Evolutionary conservation across 1,140 invertebrate genomes (phyloP).

Genomic region (Lepeophtheirus salmonis): DNA sequence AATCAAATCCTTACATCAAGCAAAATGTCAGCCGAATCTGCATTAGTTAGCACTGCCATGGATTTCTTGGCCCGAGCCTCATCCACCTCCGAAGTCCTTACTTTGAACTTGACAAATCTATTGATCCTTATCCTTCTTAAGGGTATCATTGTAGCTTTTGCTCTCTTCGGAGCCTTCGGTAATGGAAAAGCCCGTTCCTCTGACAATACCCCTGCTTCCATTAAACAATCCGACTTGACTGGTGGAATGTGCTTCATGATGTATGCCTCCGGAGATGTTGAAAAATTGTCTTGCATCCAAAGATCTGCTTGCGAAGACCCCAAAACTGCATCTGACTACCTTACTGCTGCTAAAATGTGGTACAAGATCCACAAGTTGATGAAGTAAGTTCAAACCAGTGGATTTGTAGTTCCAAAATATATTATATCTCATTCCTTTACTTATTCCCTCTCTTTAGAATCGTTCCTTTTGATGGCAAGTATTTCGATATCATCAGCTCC

Average conservation of each 20-base stretch:
- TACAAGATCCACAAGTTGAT: slow-evolving; percentile 20
- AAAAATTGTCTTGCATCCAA: slow-evolving; percentile 48
- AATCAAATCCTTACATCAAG: slow-evolving; percentile 17
- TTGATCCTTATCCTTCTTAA: slow-evolving; percentile 56
- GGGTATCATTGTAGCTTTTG: slow-evolving; percentile 54
- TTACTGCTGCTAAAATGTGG: slow-evolving; percentile 44
- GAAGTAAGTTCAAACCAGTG: slow-evolving; percentile 18
- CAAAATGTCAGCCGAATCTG: slow-evolving; percentile 7
- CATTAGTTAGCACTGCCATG: slow-evolving; percentile 18
- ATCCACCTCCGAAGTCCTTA: slow-evolving; percentile 42
- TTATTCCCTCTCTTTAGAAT: slow-evolving; percentile 18
- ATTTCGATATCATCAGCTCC: slow-evolving; percentile 18
- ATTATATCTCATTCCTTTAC: too few relatives aligned
- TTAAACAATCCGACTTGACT: slow-evolving; percentile 17
- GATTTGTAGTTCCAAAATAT: too few relatives aligned
- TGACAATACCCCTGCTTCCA: background rate
- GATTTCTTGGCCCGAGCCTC: slow-evolving; percentile 24
- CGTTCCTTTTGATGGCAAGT: slow-evolving; percentile 21
- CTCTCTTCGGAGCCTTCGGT: slow-evolving; percentile 28
- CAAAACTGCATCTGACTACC: slow-evolving; percentile 45
- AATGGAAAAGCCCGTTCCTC: slow-evolving; percentile 15
- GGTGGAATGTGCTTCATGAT: slow-evolving; percentile 25
- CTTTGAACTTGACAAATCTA: slow-evolving; percentile 58
- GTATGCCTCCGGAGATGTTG: slow-evolving; percentile 40
- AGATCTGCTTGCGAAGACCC: slow-evolving; percentile 52